Percentiles rank a stretch among this genome's conserved stretches.
These are phyloP conservation scores for Zosterops hypoxanthus DNA, from an alignment of 2,113 vertebrate genomes.

Conservation along the genomic window DNA sequence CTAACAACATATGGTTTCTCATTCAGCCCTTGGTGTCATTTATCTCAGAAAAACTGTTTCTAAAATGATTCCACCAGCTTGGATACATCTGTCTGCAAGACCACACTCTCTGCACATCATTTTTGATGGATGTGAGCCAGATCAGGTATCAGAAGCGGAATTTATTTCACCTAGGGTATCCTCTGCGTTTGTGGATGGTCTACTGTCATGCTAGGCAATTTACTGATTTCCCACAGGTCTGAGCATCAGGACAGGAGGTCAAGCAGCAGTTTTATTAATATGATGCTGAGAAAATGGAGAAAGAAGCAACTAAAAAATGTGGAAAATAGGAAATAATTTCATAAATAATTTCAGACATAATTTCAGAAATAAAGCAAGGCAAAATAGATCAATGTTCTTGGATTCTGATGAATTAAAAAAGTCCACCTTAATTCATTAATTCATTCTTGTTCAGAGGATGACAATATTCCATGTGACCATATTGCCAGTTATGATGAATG, in stretches of 20 bases:
- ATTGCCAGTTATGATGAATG: neutral
- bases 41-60: neutral
- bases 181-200: neutral
- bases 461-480: neutral
- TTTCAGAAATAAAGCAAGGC: neutral
- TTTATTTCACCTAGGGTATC: neutral
- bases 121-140: neutral
- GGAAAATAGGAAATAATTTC: neutral
- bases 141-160: neutral
- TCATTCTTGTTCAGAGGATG: neutral
- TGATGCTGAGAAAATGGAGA: neutral
- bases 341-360: neutral
- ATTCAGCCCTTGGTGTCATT: neutral
- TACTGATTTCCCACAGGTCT: neutral
- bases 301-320: neutral
- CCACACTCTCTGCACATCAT: neutral
- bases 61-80: neutral
- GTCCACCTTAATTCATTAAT: neutral
- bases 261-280: neutral
- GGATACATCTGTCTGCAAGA: neutral
- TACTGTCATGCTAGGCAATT: neutral
- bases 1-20: neutral
- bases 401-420: neutral
- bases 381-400: neutral
- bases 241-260: neutral